Percentiles rank a stretch among this genome's conserved stretches.
Evolutionary conservation across 2,797 vertebrate genomes (phyloP).

Genomic region (Ceyx erithaca): DNA sequence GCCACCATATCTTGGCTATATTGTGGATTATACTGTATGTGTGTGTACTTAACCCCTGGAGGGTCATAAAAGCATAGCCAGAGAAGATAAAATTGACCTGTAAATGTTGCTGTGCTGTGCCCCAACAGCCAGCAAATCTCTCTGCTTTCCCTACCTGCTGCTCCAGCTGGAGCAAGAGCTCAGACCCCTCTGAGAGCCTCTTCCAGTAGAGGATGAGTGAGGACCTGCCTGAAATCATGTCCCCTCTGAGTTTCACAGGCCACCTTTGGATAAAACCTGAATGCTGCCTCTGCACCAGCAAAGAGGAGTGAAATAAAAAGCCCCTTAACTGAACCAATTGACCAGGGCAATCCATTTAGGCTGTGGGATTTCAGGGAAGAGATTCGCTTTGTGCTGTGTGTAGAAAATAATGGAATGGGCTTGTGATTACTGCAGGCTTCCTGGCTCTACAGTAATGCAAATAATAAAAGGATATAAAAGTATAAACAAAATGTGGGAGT

Average conservation of each 20-base stretch:
- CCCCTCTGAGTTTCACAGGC: neutral
- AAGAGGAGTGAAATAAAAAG: neutral
- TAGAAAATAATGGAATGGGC: neutral
- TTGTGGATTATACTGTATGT: neutral
- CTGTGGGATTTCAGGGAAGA: neutral
- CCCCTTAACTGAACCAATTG: neutral
- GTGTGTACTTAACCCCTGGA: neutral
- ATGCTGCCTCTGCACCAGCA: neutral
- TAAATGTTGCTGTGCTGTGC: neutral
- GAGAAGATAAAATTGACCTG: neutral
- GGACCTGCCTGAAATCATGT: neutral
- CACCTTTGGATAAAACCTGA: neutral
- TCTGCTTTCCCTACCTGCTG: neutral
- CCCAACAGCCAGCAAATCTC: neutral
- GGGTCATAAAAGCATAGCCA: neutral
- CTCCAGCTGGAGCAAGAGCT: neutral
- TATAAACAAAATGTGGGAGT: neutral
- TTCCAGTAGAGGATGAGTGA: neutral
- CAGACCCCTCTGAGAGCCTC: neutral
- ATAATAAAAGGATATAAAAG: neutral
- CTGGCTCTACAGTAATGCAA: neutral
- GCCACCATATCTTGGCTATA: accelerated
- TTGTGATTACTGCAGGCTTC: neutral
- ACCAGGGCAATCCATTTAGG: neutral
- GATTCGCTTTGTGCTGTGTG: neutral